Base-by-base conservation (phyloP, 2,888 invertebrate species). In the Oligia latruncula region DNA sequence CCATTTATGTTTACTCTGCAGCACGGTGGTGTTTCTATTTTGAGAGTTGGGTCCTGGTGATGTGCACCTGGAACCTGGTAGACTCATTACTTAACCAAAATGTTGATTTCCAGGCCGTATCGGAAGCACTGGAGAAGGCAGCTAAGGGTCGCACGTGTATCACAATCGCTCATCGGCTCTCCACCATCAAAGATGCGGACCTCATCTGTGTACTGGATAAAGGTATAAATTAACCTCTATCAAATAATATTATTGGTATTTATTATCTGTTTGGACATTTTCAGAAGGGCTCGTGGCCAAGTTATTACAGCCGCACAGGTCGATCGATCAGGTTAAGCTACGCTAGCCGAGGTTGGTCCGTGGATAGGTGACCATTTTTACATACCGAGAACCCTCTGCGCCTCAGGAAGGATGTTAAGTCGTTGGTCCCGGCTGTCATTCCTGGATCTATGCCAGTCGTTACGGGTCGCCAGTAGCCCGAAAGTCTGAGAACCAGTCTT, bases 101-200 rank as follows among this genome's bases (percentile, higher is more conserved):
- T 64, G 40, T 65, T 81, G 4, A 49, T 49, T 15, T 90, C 4
- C 93, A 96, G 98, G 96, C 98, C 52, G 99, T 99, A 1, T 98
- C 99, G 89, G 98, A 98, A 91, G 99, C 99, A 0, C 93, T 99
- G 83, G 98, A 99, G 90, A 97, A 97, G 90, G 99, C 99, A 0
- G 97, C 98, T 75, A 97, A 98, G 85, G 98, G 98, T 1, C 97
- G 99, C 74, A 99, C 99, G 0, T 98, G 98, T 90, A 97, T 99
- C 49, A 98, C 98, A 4, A 98, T 99, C 86, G 99, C 99, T 15
- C 99, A 99, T 95, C 97, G 99, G 15, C 97, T 99, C 74, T 98
- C 98, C n/a, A 99, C 99, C 0, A 97, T 99, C 83, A 98, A 98
- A 90, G 98, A 98, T 92, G 98, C 98, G 0, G 98, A 99, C 93